A percentile compares a stretch with the other conserved stretches of the same genome.
Conservation (phyloP, 2,113 vertebrate genomes). For the Platichthys stellatus region DNA sequence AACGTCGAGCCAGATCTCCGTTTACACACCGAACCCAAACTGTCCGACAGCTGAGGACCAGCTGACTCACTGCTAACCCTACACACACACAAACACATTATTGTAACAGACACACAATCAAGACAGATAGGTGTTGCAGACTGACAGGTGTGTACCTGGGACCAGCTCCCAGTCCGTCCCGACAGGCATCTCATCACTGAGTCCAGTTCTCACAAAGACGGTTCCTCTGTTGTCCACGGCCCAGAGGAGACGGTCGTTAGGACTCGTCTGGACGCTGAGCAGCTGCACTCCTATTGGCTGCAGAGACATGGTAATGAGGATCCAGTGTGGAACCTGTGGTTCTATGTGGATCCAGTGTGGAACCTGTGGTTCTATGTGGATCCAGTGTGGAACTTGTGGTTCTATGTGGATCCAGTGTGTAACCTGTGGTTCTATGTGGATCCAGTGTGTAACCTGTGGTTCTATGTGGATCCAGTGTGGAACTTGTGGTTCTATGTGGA, state of each 20-base stretch:
- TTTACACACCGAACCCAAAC: conserved; percentile 94
- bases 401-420: conserved; percentile 92
- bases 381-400: conserved; percentile 91
- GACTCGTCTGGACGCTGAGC: conserved; percentile 88
- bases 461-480: conserved; percentile 92
- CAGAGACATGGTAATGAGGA: conserved; percentile 46
- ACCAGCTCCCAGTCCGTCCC: conserved; percentile 95
- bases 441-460: conserved; percentile 91
- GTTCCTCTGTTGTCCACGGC: conserved; percentile 90
- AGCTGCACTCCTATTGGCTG: conserved; percentile 91
- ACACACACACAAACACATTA: neutral
- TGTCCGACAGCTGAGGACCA: conserved; percentile 88
- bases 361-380: conserved; percentile 95
- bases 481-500: conserved; percentile 95
- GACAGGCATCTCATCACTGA: conserved; percentile 97
- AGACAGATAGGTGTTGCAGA: neutral
- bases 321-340: conserved; percentile 86
- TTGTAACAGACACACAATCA: neutral
- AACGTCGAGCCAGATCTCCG: conserved; percentile 92
- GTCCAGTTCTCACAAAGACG: conserved; percentile 89
- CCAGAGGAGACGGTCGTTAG: conserved; percentile 94
- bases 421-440: conserved; percentile 95
- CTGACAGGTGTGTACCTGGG: conserved; percentile 84
- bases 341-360: conserved; percentile 92
- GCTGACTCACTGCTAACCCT: conserved; percentile 92